Evolutionary conservation across 1,140 invertebrate species (phyloP).

Genomic region (Zaprionus ornatus): DNA sequence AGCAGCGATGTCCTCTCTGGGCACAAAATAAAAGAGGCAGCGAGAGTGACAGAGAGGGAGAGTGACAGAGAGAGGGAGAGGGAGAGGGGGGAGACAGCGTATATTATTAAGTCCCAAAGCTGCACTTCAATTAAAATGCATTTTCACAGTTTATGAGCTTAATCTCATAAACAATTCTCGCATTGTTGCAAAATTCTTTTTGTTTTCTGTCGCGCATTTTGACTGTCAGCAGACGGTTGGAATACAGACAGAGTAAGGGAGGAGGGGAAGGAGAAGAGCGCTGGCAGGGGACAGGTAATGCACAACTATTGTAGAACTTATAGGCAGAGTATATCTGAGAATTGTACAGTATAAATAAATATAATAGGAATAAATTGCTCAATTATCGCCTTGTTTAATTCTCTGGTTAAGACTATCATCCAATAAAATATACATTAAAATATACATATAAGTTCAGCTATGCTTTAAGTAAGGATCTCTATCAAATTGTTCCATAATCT

Average conservation of each 20-base stretch:
- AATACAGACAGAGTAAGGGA: constrained; percentile 6
- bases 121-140: constrained; percentile 83
- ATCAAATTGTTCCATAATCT: too few species aligned
- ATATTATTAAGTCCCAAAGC: constrained; percentile 80
- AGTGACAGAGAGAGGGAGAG: constrained; percentile 4
- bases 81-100: constrained; percentile 18
- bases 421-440: too few species aligned
- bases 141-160: constrained; percentile 81
- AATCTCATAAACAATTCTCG: constrained; percentile 82
- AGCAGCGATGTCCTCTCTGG: not conserved
- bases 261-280: not conserved
- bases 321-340: not conserved
- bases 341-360: not conserved
- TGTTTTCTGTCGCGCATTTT: constrained; percentile 40
- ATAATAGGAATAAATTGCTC: too few species aligned
- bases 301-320: not conserved
- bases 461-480: too few species aligned
- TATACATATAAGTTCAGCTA: too few species aligned
- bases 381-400: too few species aligned
- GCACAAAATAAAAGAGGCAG: constrained; percentile 10
- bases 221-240: constrained; percentile 61
- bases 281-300: not conserved
- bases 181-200: constrained; percentile 64
- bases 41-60: too few species aligned
- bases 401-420: too few species aligned